These are phyloP conservation scores for Pararge aegeria DNA, from an alignment of 1,140 invertebrate genomes.

Conservation along the genomic window DNA sequence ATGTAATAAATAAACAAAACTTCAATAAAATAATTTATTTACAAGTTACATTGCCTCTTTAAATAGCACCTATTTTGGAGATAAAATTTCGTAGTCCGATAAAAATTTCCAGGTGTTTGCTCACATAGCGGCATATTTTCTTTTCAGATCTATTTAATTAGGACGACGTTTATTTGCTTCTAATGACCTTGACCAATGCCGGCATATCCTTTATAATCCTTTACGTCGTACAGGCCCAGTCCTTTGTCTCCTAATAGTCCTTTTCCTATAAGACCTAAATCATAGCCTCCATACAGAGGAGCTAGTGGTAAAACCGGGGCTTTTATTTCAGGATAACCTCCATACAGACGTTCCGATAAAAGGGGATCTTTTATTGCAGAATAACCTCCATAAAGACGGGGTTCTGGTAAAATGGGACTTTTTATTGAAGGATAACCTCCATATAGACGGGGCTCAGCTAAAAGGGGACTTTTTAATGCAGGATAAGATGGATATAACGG, in stretches of 20 bases:
- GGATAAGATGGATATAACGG: slow-evolving; percentile 26
- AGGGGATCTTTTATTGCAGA: too few species aligned
- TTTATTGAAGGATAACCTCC: too few species aligned
- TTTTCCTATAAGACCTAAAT: slow-evolving; percentile 25
- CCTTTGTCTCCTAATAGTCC: slow-evolving; percentile 16
- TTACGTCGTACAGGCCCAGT: neutral
- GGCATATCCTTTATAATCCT: slow-evolving; percentile 17
- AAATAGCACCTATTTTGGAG: neutral
- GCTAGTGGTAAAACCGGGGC: neutral
- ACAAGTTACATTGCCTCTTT: neutral
- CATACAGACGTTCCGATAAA: too few species aligned
- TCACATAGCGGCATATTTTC: slow-evolving; percentile 33
- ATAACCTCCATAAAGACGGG: slow-evolving; percentile 7
- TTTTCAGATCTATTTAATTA: neutral
- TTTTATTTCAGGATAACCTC: slow-evolving; percentile 16
- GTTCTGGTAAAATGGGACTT: neutral
- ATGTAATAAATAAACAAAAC: neutral
- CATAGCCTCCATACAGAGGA: slow-evolving; percentile 12
- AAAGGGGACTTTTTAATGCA: slow-evolving; percentile 15
- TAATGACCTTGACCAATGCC: slow-evolving; percentile 9
- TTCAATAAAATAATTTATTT: neutral
- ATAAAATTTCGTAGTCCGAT: neutral
- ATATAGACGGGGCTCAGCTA: too few species aligned
- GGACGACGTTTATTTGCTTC: neutral
- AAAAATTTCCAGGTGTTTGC: neutral